Evolutionary conservation across 2,797 vertebrate genomes (phyloP).

Genomic region (Epinephelus malabaricus): DNA sequence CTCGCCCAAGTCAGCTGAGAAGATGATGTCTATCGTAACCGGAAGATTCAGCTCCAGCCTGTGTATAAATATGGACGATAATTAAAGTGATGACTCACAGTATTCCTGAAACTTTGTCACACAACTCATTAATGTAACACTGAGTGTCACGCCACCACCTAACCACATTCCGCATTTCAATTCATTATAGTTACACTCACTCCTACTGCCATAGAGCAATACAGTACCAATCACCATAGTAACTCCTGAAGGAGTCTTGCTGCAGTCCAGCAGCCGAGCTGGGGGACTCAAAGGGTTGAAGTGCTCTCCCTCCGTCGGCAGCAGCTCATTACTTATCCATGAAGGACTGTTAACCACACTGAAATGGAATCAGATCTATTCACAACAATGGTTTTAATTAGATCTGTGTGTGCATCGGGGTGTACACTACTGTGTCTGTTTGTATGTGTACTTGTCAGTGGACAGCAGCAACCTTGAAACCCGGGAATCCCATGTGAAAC

Average conservation of each 20-base stretch:
- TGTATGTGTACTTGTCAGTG: constrained; percentile 59
- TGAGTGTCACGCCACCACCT: constrained; percentile 12
- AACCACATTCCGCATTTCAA: constrained; percentile 20
- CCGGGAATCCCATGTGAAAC: constrained; percentile 73
- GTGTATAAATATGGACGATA: constrained; percentile 3
- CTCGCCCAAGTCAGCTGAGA: neutral
- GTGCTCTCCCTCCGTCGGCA: constrained; percentile 62
- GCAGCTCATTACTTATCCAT: constrained; percentile 84
- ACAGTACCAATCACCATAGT: constrained; percentile 65
- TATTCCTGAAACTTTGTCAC: constrained; percentile 14
- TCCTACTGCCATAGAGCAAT: constrained; percentile 42
- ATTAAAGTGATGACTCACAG: constrained; percentile 18
- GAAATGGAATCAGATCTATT: constrained; percentile 84
- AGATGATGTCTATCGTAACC: constrained; percentile 9
- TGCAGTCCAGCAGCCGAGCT: constrained; percentile 60
- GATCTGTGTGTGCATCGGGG: constrained; percentile 56
- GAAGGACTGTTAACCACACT: constrained; percentile 82
- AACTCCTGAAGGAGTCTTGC: constrained; percentile 61
- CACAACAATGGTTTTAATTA: constrained; percentile 83
- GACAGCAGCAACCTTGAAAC: constrained; percentile 78
- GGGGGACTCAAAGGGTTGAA: constrained; percentile 69
- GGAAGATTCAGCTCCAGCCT: neutral
- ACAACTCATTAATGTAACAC: constrained; percentile 13
- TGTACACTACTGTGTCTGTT: constrained; percentile 28
- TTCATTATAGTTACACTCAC: constrained; percentile 52